Conservation (phyloP, 2,888 invertebrate genomes). For the Drosophila peninsularis region DNA sequence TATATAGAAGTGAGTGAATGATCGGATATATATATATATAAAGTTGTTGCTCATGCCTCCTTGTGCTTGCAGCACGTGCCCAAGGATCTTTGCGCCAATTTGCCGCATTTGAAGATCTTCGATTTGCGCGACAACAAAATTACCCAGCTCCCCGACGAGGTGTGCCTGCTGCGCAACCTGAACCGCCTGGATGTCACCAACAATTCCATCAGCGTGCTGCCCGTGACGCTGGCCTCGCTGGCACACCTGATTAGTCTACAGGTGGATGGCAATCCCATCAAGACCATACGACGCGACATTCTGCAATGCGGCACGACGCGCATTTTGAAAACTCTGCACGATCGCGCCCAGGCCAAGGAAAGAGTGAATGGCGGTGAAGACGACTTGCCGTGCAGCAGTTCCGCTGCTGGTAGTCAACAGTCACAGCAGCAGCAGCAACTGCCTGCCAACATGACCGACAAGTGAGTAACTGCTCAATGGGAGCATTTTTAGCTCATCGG, state of each 20-base stretch:
- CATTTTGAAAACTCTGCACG: constrained; percentile 91
- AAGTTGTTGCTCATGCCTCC: neutral
- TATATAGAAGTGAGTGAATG: constrained; percentile 87
- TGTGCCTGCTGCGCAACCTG: constrained; percentile 90
- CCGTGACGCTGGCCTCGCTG: constrained; percentile 88
- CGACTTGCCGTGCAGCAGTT: constrained; percentile 3
- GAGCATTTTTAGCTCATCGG: neutral
- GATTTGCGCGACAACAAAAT: constrained; percentile 94
- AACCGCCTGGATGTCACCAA: constrained; percentile 94
- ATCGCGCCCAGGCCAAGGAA: constrained; percentile 84
- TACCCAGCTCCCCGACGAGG: constrained; percentile 90
- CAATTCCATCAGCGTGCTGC: constrained; percentile 89
- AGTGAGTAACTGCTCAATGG: constrained; percentile 52
- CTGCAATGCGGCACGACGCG: constrained; percentile 93
- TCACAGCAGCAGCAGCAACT: constrained; percentile 55
- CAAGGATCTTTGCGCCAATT: constrained; percentile 89
- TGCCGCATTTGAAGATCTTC: constrained; percentile 90
- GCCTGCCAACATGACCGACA: constrained; percentile 64
- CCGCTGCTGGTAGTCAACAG: neutral
- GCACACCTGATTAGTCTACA: constrained; percentile 92
- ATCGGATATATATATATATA: neutral
- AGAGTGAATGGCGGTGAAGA: constrained; percentile 33
- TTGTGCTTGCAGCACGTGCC: constrained; percentile 87
- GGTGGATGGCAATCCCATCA: constrained; percentile 94
- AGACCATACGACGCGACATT: constrained; percentile 92